Evolutionary conservation across 2,113 vertebrate species (phyloP).

Genomic region (Eurypyga helias): DNA sequence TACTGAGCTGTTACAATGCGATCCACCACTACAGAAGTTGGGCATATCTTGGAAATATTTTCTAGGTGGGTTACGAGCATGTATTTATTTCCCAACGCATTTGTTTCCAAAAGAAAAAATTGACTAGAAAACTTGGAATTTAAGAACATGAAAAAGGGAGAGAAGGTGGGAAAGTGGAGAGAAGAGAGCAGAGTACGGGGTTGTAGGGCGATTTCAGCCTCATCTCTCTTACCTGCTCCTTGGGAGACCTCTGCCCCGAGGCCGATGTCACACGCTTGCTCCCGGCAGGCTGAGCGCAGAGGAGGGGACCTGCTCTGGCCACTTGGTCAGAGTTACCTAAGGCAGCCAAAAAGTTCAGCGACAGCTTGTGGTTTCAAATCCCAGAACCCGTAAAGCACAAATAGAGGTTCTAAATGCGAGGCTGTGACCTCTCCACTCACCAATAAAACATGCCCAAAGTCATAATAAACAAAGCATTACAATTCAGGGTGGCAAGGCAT

Average conservation of each 20-base stretch:
- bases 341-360: slow-evolving; percentile 11
- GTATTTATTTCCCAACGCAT: neutral
- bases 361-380: slow-evolving; percentile 65
- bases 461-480: slow-evolving; percentile 68
- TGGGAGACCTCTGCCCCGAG: neutral
- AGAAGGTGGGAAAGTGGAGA: neutral
- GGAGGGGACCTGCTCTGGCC: neutral
- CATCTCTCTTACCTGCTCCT: neutral
- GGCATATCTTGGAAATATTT: neutral
- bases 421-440: slow-evolving; percentile 58
- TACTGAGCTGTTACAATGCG: neutral
- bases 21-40: neutral
- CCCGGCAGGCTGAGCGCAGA: neutral
- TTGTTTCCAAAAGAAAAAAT: neutral
- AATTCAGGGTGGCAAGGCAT: slow-evolving; percentile 65
- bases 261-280: neutral
- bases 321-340: slow-evolving; percentile 22
- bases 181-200: neutral
- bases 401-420: slow-evolving; percentile 25
- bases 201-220: neutral
- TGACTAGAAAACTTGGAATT: neutral
- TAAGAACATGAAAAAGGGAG: neutral
- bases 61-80: neutral
- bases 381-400: slow-evolving; percentile 63
- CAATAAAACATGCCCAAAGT: slow-evolving; percentile 61